These are phyloP conservation scores for Spodoptera frugiperda DNA, from an alignment of 1,140 invertebrate genomes.

Conservation along the genomic window DNA sequence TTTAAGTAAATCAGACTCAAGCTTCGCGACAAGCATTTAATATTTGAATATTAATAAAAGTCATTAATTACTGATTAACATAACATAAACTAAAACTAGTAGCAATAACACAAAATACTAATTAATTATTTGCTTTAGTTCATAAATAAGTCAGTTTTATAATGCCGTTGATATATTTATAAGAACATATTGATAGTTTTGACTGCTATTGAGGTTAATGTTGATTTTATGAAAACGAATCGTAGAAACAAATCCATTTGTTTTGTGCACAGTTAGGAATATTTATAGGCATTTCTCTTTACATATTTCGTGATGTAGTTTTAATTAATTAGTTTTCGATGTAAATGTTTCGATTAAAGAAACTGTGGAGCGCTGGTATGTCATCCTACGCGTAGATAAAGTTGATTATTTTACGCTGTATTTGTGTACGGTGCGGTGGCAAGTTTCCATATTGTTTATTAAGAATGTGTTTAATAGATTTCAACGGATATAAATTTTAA, in stretches of 20 bases:
- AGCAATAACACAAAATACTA: slow-evolving; percentile 38
- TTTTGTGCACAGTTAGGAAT: slow-evolving; percentile 14
- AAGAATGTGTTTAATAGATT: no score
- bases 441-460: background rate
- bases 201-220: slow-evolving; percentile 34
- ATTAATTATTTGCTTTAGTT: slow-evolving; percentile 43
- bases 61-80: slow-evolving; percentile 41
- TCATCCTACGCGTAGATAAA: slow-evolving; percentile 10
- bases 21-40: background rate
- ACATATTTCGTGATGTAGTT: slow-evolving; percentile 17
- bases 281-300: slow-evolving; percentile 27
- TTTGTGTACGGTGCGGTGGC: background rate
- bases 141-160: slow-evolving; percentile 44
- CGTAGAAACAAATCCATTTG: background rate
- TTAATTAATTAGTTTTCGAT: slow-evolving; percentile 28
- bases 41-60: slow-evolving; percentile 29
- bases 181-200: slow-evolving; percentile 40
- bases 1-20: background rate
- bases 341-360: slow-evolving; percentile 13
- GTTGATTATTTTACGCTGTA: background rate
- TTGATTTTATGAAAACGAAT: slow-evolving; percentile 43
- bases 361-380: background rate
- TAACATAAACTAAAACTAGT: slow-evolving; percentile 44
- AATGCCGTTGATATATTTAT: slow-evolving; percentile 43
- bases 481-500: no score